Percentiles rank a stretch among this genome's conserved stretches.
Evolutionary conservation across 2,113 vertebrate species (phyloP).

Genomic region (Chrysemys picta): DNA sequence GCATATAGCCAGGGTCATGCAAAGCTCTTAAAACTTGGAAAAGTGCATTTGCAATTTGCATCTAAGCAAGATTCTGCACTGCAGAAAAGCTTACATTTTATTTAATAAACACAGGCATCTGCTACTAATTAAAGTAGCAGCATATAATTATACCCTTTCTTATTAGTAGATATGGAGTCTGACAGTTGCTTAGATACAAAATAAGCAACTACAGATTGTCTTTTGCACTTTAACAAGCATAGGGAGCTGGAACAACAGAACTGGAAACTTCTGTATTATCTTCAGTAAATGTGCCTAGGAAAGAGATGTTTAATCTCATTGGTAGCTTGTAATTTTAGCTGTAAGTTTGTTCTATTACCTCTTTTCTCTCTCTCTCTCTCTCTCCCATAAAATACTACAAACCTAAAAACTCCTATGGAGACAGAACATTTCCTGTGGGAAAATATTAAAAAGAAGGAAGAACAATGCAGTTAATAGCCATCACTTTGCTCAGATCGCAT

Average conservation of each 20-base stretch:
- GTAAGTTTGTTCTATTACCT: conserved; percentile 7
- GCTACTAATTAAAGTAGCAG: conserved; percentile 86
- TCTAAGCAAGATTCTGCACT: conserved; percentile 47
- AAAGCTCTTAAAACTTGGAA: background rate
- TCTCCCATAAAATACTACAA: background rate
- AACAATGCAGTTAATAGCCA: background rate
- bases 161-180: conserved; percentile 82
- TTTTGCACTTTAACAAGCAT: conserved; percentile 74
- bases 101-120: conserved; percentile 85
- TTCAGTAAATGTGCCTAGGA: conserved; percentile 49
- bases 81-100: conserved; percentile 77
- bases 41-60: conserved; percentile 49
- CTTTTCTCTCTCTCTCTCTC: conserved; percentile 14
- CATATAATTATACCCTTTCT: conserved; percentile 85
- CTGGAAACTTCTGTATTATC: conserved; percentile 63
- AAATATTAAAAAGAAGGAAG: background rate
- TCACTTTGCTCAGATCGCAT: background rate
- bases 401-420: background rate
- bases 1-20: background rate
- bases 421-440: background rate
- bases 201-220: conserved; percentile 81
- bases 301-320: conserved; percentile 57
- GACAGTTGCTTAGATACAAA: conserved; percentile 89
- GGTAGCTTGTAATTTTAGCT: conserved; percentile 50
- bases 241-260: conserved; percentile 72